Evolutionary conservation across 1,140 invertebrate genomes (phyloP).

Genomic region (Diuraphis noxia): DNA sequence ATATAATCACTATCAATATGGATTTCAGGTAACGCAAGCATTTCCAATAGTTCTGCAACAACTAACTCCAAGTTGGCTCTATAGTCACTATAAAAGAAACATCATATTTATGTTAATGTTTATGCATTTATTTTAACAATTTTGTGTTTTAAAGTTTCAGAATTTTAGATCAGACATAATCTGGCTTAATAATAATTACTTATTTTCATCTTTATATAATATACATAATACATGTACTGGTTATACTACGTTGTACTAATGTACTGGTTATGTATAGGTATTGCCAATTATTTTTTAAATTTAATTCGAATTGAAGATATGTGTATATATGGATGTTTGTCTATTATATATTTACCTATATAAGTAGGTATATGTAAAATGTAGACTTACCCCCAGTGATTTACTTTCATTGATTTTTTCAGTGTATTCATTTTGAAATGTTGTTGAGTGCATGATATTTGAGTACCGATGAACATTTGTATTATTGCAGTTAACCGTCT

Average conservation of each 20-base stretch:
- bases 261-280: too few species aligned
- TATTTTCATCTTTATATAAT: neutral
- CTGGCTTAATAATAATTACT: neutral
- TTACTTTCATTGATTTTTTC: conserved; percentile 81
- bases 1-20: conserved; percentile 65
- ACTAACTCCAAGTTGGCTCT: conserved; percentile 90
- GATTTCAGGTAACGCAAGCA: conserved; percentile 65
- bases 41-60: conserved; percentile 76
- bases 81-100: conserved; percentile 71
- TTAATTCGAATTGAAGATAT: neutral
- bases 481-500: conserved; percentile 83
- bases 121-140: neutral
- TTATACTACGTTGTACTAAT: too few species aligned
- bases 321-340: too few species aligned
- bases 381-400: conserved; percentile 81
- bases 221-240: too few species aligned
- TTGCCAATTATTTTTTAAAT: neutral
- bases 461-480: conserved; percentile 90
- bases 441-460: conserved; percentile 79
- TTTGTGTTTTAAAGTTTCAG: neutral
- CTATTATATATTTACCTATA: neutral
- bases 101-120: conserved; percentile 1
- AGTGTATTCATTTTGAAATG: conserved; percentile 78
- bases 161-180: neutral
- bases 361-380: neutral